Evolutionary conservation across 2,113 vertebrate genomes (phyloP).

Genomic region (Microcebus ravelobensis): DNA sequence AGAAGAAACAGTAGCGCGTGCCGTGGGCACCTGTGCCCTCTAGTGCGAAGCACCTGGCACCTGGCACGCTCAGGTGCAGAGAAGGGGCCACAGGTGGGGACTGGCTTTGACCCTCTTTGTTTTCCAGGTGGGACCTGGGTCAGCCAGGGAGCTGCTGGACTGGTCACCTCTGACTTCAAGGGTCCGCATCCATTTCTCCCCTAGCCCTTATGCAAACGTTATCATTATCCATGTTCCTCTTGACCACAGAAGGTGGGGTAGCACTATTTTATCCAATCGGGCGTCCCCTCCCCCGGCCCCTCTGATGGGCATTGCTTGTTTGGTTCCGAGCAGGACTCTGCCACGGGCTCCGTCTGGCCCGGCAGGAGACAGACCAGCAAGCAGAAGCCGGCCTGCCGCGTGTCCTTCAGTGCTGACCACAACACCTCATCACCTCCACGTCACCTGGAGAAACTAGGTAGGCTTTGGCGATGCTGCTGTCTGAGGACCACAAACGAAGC

Average conservation of each 20-base stretch:
- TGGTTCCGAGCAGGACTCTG: no score
- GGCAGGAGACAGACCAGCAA: not conserved
- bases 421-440: no score
- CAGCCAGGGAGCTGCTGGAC: no score
- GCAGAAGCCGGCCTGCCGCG: not conserved
- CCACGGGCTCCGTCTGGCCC: fast-evolving
- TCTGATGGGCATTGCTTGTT: not conserved
- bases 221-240: no score
- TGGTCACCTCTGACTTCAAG: no score
- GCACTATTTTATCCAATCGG: no score
- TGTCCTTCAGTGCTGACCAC: not conserved
- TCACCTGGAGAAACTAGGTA: not conserved
- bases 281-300: not conserved
- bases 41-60: not conserved
- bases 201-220: not conserved
- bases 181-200: not conserved
- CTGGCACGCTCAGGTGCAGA: not conserved
- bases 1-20: no score
- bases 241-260: not conserved
- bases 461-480: no score
- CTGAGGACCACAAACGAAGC: not conserved
- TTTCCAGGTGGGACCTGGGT: not conserved
- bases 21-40: not conserved
- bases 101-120: not conserved
- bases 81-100: not conserved